A percentile compares a stretch with the other conserved stretches of the same genome.
phyloP scores from a whole-genome alignment of 2,797 vertebrate species.

The Brachyrhaphis roseni region DNA sequence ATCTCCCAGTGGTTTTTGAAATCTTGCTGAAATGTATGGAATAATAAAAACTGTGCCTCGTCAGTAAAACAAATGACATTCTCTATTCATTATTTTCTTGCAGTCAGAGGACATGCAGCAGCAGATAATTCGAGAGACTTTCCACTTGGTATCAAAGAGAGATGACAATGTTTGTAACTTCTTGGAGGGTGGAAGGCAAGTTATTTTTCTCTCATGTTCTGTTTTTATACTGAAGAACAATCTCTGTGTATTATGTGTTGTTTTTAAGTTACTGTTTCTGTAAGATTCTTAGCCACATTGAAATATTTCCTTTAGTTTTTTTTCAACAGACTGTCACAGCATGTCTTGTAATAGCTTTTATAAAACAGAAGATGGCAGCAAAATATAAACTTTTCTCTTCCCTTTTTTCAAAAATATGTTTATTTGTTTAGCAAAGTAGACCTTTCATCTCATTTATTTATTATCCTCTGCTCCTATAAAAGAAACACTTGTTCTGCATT shows the following conservation, averaged over 20 bases:
- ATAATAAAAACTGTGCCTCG: not conserved
- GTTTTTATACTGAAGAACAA: not conserved
- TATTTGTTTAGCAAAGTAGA: not conserved
- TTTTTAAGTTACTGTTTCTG: not conserved
- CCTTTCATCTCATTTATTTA: not conserved
- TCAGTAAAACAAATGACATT: not conserved
- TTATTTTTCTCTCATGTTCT: not conserved
- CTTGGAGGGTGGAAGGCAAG: conserved; percentile 91
- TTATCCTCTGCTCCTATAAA: not conserved
- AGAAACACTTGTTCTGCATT: not conserved
- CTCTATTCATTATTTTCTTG: not conserved
- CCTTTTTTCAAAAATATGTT: not conserved
- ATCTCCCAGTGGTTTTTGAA: not conserved
- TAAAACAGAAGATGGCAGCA: conserved; percentile 7
- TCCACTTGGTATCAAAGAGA: conserved; percentile 93
- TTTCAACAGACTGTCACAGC: not conserved
- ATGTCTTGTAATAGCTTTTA: not conserved
- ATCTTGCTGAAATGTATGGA: not conserved
- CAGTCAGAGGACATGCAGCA: conserved; percentile 94
- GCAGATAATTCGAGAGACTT: conserved; percentile 93
- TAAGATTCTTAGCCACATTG: not conserved
- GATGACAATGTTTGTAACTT: conserved; percentile 97
- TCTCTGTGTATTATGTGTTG: not conserved
- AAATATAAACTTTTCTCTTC: conserved; percentile 1
- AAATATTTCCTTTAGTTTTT: not conserved